Evolutionary conservation across 2,888 invertebrate genomes (phyloP), one percentile per base, ranked within the genome.

Genomic region (Linyphia triangularis): DNA sequence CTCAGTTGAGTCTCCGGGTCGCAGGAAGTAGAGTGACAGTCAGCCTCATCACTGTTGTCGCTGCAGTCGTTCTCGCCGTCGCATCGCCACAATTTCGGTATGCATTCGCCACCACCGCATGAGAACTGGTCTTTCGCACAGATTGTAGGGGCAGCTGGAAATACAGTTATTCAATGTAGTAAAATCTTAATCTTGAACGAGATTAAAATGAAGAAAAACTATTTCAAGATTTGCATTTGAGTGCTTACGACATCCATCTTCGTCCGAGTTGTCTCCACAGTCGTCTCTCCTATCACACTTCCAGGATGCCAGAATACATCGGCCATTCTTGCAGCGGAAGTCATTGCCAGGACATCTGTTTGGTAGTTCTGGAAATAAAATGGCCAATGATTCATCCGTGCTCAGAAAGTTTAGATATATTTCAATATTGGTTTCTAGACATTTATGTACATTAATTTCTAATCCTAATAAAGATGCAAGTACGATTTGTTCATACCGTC

Each of bases 241-340:
- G 0, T 16, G 83, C 83, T 84, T 73, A 89, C 89, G 88, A 91
- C 95, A 95, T 0, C 95, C 92, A 5, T 92, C 92, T 90, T 95
- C 96, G 92, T 98, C 97, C 82, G 95, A 96, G 83, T 95, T 95
- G 92, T 97, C 97, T 4, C 96, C 96, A 91, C 97, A 97, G 92
- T 97, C 97, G 91, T 96, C 95, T 92, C 97, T 97, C 9, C 95
- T 94, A 92, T 97, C 97, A 92, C 97, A 97, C 24, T 95, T 95
- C 97, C 97, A 97, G 88, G 95, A 94, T 2, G 72, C 75, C 1
- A 90, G 59, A 10, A 91, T 90, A 51, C 91, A 91, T 13, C 91
- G 90, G 0, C 92, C 92, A 90, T 92, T 92, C 40, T 90, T 89
- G 89, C 93, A 93, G 16, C 91, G 91, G 90, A 92, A 93, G 75